A percentile compares a stretch with the other conserved stretches of the same genome.
These are phyloP conservation scores for Styela clava DNA, from an alignment of 23 tunicate genomes.

Conservation along the genomic window DNA sequence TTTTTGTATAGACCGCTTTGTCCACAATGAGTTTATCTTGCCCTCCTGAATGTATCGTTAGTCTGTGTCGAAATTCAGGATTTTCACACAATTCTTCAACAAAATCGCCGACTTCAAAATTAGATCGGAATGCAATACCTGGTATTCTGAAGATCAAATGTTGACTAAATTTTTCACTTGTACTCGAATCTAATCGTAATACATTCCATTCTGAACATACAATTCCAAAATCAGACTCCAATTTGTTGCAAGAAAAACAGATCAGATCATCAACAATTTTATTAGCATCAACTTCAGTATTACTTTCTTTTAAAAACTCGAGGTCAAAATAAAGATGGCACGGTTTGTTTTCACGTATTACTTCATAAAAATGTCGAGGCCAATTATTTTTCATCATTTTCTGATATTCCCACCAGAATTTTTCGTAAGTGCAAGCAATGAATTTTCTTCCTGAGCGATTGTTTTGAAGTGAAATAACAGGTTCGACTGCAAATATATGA, in stretches of 20 bases:
- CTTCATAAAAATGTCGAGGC: constrained; percentile 72
- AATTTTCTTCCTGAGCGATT: constrained; percentile 31
- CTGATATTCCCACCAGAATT: constrained; percentile 68
- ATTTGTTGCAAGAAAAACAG: constrained; percentile 11
- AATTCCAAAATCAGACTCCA: constrained; percentile 33
- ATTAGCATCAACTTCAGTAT: constrained; percentile 27
- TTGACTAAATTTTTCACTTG: constrained; percentile 61
- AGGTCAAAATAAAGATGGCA: constrained; percentile 84
- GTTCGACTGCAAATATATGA: constrained; percentile 57
- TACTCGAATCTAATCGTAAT: constrained; percentile 60
- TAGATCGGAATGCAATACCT: constrained; percentile 38
- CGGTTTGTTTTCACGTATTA: constrained; percentile 37
- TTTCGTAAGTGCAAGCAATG: constrained; percentile 50
- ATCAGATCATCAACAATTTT: constrained; percentile 49
- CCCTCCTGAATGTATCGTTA: background rate
- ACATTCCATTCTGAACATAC: constrained; percentile 23
- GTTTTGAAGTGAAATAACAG: background rate
- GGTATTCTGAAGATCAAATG: constrained; percentile 69
- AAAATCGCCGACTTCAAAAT: constrained; percentile 57
- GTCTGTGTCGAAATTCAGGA: background rate
- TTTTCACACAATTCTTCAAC: constrained; percentile 41
- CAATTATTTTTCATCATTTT: constrained; percentile 3
- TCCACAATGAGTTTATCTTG: constrained; percentile 50
- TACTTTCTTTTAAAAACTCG: constrained; percentile 47
- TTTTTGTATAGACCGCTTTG: constrained; percentile 76